Evolutionary conservation across 2,888 invertebrate species (phyloP), one percentile per base, ranked within the genome.

Genomic region (Sphinx pinastri): DNA sequence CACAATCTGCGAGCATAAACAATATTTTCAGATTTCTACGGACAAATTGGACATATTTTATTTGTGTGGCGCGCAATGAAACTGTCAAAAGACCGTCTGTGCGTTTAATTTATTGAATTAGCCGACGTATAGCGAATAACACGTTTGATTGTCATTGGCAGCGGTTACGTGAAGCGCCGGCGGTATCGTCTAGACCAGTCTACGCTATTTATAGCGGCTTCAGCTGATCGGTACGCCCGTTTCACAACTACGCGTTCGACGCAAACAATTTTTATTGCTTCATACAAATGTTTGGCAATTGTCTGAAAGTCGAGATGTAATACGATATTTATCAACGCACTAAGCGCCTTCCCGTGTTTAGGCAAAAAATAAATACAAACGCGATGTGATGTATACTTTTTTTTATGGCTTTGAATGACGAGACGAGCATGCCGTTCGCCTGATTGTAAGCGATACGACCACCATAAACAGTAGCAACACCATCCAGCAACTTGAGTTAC

Each of bases 61-160:
- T 68, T 51, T 57, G 19, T 19, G 47, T 52, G 25, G 14, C 54
- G 54, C 19, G 60, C 70, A 31, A 71, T 71, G 68, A 72, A 74
- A 73, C 69, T 69, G 69, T 81, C 74, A 75, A 75, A 75, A 45
- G 66, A 73, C 69, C 57, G 69, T 47, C 14, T 66, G 69, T 69
- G 11, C 60, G 59, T 69, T 69, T 52, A 55, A 76, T 77, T 76
- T 76, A 76, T 75, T 72, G 71, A 74, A 69, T 73, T 67, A 73
- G 70, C 73, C 76, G 71, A 70, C 72, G 66, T 67, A 68, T 71
- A 69, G 70, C 51, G 55, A 72, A 74, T 76, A 77, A 77, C 70
- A 75, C 66, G 68, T 80, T 82, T 81, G 80, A 82, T 78, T 84
- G 84, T 79, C 84, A 83, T 72, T 81, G 82, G 77, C 81, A 79